Conservation (phyloP, 2,888 invertebrate species). For the Aphodius sticticus region DNA sequence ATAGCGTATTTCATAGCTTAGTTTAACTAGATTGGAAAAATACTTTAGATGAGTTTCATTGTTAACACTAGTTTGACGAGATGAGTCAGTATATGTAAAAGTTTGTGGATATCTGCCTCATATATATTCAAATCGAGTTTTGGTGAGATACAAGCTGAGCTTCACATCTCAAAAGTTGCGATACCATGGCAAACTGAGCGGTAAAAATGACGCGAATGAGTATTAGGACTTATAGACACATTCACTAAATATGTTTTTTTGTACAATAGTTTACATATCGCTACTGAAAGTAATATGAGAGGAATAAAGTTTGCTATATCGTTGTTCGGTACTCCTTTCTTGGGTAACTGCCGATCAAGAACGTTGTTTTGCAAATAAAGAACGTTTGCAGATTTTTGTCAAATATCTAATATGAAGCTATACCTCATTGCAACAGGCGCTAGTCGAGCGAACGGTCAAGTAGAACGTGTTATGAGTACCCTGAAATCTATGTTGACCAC, state of each 20-base stretch:
- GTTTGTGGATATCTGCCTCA: neutral
- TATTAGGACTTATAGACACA: neutral
- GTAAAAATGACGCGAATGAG: constrained; percentile 8
- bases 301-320: neutral
- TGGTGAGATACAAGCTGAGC: neutral
- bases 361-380: neutral
- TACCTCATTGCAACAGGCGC: too few species aligned
- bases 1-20: too few species aligned
- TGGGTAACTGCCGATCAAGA: neutral
- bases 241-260: neutral
- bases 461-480: too few species aligned
- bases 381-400: constrained; percentile 13
- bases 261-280: neutral
- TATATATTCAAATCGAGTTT: neutral
- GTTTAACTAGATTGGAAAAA: neutral
- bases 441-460: too few species aligned
- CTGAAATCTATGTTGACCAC: too few species aligned
- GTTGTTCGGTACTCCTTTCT: neutral
- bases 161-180: constrained; percentile 7
- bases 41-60: neutral
- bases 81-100: neutral
- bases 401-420: neutral
- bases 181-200: constrained; percentile 9
- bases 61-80: neutral
- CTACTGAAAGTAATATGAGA: neutral